Evolutionary conservation across 2,113 vertebrate genomes (phyloP).

Genomic region (Tamias sibiricus): DNA sequence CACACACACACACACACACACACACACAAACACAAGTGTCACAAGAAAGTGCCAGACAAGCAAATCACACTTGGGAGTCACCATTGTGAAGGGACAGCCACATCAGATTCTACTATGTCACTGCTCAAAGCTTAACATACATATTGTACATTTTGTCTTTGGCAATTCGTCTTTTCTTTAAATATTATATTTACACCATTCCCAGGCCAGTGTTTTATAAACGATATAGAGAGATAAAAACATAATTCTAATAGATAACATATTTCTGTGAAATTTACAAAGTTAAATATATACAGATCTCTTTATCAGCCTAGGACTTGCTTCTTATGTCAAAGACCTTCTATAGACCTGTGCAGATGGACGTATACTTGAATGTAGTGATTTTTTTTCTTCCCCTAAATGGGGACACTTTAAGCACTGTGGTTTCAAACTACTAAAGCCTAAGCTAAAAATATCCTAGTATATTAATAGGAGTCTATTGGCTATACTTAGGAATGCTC

Average conservation of each 20-base stretch:
- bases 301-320: neutral
- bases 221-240: conserved; percentile 48
- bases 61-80: neutral
- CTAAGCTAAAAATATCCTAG: conserved; percentile 58
- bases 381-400: neutral
- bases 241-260: neutral
- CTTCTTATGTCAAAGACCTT: neutral
- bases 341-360: neutral
- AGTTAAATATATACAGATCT: neutral
- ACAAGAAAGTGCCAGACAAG: neutral
- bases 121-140: neutral
- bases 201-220: neutral
- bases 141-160: neutral
- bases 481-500: conserved; percentile 34
- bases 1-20: neutral
- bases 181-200: neutral
- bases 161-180: neutral
- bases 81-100: neutral
- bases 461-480: conserved; percentile 63
- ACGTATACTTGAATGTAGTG: neutral
- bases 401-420: conserved; percentile 33
- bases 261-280: neutral
- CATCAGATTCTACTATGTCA: fast-evolving
- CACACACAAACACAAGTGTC: neutral
- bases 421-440: conserved; percentile 55